Evolutionary conservation across 2,113 vertebrate genomes (phyloP).

Genomic region (Nycticryphes semicollaris): DNA sequence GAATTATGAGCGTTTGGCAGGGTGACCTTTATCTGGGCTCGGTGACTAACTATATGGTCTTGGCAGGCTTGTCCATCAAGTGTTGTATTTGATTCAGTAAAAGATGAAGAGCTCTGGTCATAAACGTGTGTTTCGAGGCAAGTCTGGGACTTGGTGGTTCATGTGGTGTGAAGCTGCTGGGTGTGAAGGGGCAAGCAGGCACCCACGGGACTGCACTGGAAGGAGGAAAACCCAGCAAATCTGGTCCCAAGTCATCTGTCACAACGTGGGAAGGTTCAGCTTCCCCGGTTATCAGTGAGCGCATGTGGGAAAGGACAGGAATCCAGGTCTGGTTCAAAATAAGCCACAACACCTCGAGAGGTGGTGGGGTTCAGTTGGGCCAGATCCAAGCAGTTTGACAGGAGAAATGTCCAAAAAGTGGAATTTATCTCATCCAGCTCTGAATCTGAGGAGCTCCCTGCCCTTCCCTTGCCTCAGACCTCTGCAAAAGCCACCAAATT

Average conservation of each 20-base stretch:
- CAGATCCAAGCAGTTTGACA: background rate
- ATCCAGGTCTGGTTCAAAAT: fast-evolving
- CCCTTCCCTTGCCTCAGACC: background rate
- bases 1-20: background rate
- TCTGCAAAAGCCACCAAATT: background rate
- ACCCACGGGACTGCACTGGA: background rate
- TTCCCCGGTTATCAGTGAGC: background rate
- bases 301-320: background rate
- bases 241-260: background rate
- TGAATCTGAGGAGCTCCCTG: background rate
- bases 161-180: background rate
- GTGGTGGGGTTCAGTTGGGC: background rate
- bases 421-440: background rate
- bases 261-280: background rate
- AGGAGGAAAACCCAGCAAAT: background rate
- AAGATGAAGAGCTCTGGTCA: background rate
- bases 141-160: fast-evolving
- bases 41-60: background rate
- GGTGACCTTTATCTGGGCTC: conserved; percentile 40
- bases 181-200: background rate
- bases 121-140: background rate
- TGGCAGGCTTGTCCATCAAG: background rate
- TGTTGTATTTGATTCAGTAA: background rate
- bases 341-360: background rate
- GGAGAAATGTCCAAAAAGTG: background rate